A percentile compares a stretch with the other conserved stretches of the same genome.
Conservation (phyloP, 2,888 invertebrate genomes). For the Chrysina gloriosa region DNA sequence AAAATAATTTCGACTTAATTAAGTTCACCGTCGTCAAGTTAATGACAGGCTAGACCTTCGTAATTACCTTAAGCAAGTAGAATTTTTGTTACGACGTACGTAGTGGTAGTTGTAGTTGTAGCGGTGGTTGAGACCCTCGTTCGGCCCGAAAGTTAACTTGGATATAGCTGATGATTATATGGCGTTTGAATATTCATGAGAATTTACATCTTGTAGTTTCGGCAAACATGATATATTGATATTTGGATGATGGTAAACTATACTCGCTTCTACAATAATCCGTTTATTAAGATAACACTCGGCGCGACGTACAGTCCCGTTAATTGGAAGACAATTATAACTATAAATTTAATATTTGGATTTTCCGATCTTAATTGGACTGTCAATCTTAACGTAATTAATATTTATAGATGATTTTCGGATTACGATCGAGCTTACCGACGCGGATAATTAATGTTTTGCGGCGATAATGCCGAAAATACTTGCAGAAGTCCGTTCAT, state of each 20-base stretch:
- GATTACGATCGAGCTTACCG: not conserved
- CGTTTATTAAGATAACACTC: slow-evolving; percentile 34
- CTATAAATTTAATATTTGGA: slow-evolving; percentile 33
- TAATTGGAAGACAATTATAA: slow-evolving; percentile 32
- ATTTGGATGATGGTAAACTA: slow-evolving; percentile 35
- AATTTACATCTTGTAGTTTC: slow-evolving; percentile 35
- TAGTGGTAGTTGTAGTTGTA: no score
- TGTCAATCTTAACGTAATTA: slow-evolving; percentile 26
- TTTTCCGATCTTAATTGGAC: slow-evolving; percentile 23
- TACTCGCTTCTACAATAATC: slow-evolving; percentile 17
- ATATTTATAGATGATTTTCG: slow-evolving; percentile 26
- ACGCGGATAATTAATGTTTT: slow-evolving; percentile 13
- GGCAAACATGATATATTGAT: slow-evolving; percentile 37
- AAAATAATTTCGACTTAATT: no score
- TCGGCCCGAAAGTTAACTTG: slow-evolving; percentile 23
- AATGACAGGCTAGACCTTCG: no score
- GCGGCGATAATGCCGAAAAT: no score
- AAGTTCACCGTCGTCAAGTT: no score
- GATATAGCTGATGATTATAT: slow-evolving; percentile 30
- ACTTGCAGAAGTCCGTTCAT: no score
- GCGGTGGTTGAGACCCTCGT: slow-evolving; percentile 19
- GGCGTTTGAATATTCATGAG: slow-evolving; percentile 31
- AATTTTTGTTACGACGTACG: not conserved
- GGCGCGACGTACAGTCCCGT: not conserved
- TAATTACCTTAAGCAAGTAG: not conserved